Percentiles rank a stretch among this genome's conserved stretches.
Conservation (phyloP, 2,797 vertebrate species). For the Perodicticus potto region DNA sequence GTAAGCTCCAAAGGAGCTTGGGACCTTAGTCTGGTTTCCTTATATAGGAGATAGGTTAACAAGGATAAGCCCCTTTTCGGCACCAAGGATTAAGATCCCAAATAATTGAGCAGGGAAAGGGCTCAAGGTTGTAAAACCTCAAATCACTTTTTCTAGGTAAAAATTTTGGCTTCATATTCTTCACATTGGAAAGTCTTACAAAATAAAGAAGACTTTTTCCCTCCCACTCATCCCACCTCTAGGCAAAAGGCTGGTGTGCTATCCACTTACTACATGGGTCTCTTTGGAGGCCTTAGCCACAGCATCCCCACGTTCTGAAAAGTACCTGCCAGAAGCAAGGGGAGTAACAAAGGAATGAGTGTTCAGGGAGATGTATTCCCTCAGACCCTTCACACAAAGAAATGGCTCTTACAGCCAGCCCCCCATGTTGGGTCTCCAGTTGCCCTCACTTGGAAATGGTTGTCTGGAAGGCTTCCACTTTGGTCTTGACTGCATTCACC, state of each 20-base stretch:
- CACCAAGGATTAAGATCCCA: slow-evolving; percentile 51
- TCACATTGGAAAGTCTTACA: slow-evolving; percentile 1
- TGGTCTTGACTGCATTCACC: slow-evolving; percentile 93
- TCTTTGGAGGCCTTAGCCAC: slow-evolving; percentile 96
- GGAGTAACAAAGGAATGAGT: background rate
- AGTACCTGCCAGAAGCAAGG: slow-evolving; percentile 89
- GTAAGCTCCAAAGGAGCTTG: slow-evolving; percentile 7
- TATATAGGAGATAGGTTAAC: slow-evolving; percentile 51
- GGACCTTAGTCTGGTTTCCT: slow-evolving; percentile 52
- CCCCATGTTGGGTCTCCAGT: background rate
- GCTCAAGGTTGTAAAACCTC: background rate
- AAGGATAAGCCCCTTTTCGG: slow-evolving; percentile 36
- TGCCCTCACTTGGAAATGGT: slow-evolving; percentile 93
- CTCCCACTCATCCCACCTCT: background rate
- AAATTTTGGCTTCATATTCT: slow-evolving; percentile 16
- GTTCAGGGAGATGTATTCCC: background rate
- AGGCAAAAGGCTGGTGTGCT: background rate
- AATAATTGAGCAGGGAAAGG: slow-evolving; percentile 14
- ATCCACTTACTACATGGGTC: slow-evolving; percentile 93
- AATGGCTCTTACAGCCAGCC: background rate
- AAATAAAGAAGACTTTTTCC: background rate
- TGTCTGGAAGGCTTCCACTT: slow-evolving; percentile 93
- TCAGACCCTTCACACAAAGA: background rate
- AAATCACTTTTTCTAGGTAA: slow-evolving; percentile 36
- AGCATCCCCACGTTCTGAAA: slow-evolving; percentile 94